These are phyloP conservation scores for Pseudopipra pipra DNA, from an alignment of 2,113 vertebrate genomes.

Conservation along the genomic window DNA sequence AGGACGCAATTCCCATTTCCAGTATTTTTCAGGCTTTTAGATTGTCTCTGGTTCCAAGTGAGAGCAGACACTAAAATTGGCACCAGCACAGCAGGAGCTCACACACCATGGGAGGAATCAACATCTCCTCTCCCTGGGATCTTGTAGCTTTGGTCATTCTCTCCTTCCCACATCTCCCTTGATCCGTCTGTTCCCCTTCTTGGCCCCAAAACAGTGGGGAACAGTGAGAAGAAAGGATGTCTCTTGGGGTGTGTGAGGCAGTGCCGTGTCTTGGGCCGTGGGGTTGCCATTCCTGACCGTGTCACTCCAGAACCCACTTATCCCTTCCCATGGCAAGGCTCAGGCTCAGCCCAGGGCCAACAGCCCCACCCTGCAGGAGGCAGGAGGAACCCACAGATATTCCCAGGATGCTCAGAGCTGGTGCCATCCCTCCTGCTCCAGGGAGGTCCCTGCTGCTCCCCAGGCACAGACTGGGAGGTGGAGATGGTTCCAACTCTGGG, in stretches of 20 bases:
- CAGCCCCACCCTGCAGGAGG: background rate
- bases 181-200: background rate
- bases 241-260: background rate
- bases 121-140: background rate
- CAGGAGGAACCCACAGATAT: background rate
- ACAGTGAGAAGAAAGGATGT: background rate
- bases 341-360: background rate
- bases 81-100: background rate
- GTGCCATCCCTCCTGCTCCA: background rate
- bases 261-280: rapidly evolving
- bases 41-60: background rate
- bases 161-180: background rate
- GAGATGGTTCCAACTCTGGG: background rate
- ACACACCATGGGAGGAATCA: background rate
- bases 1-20: background rate
- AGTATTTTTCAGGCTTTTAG: background rate
- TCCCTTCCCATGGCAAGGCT: background rate
- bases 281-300: background rate
- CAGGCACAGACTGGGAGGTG: background rate
- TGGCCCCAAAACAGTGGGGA: background rate
- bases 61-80: slow-evolving; percentile 20
- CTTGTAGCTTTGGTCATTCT: background rate
- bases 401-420: background rate
- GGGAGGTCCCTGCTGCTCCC: background rate
- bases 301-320: background rate